phyloP scores from a whole-genome alignment of 2,888 invertebrate species.

The Bombyx huttoni region DNA sequence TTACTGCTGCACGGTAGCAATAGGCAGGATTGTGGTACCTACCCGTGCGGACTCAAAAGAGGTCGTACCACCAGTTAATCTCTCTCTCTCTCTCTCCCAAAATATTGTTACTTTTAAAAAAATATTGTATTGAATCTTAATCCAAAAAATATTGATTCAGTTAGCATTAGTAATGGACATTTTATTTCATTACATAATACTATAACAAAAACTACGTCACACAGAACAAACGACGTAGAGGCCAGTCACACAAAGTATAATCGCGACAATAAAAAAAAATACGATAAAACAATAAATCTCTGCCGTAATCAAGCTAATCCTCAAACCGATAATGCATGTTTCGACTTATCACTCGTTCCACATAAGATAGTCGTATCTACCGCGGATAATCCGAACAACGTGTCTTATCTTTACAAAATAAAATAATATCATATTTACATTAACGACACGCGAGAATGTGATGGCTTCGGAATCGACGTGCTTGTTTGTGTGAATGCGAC shows the following conservation, averaged over 20 bases:
- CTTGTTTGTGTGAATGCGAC: neutral
- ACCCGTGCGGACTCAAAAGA: too few species aligned
- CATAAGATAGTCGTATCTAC: constrained; percentile 18
- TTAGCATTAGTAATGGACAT: neutral
- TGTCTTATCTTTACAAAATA: constrained; percentile 20
- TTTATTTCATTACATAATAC: constrained; percentile 11
- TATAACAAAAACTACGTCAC: constrained; percentile 8
- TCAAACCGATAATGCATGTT: constrained; percentile 37
- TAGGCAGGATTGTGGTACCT: too few species aligned
- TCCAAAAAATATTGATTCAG: too few species aligned
- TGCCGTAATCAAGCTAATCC: constrained; percentile 43
- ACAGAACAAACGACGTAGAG: neutral
- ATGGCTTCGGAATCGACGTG: neutral
- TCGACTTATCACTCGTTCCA: constrained; percentile 22
- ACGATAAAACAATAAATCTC: constrained; percentile 57
- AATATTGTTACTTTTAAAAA: too few species aligned
- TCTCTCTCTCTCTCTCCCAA: too few species aligned
- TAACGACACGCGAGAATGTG: constrained; percentile 17
- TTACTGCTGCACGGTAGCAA: too few species aligned
- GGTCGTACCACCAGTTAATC: too few species aligned
- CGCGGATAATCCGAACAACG: constrained; percentile 30
- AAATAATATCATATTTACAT: constrained; percentile 12
- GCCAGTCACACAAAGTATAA: constrained; percentile 22
- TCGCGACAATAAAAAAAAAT: constrained; percentile 27
- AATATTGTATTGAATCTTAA: too few species aligned